These are phyloP conservation scores for Galbula dea DNA, from an alignment of 2,113 vertebrate genomes.

Conservation along the genomic window DNA sequence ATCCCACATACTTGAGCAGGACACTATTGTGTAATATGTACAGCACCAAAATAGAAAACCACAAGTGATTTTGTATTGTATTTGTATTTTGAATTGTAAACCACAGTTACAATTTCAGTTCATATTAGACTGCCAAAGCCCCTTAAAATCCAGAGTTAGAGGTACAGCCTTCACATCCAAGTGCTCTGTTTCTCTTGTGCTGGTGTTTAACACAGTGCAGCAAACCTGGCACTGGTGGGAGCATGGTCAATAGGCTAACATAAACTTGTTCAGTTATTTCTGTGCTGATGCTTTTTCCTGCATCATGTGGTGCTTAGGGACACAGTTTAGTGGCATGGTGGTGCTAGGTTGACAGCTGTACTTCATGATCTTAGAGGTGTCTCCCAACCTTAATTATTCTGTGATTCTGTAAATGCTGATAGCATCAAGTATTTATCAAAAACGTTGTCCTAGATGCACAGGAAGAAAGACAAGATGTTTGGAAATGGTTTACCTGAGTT, in stretches of 20 bases:
- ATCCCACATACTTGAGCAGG: background rate
- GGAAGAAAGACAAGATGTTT: background rate
- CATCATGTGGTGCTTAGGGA: too few species aligned
- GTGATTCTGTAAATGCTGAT: background rate
- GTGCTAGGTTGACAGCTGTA: too few species aligned
- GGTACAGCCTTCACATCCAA: background rate
- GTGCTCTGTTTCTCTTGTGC: background rate
- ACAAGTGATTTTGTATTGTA: too few species aligned
- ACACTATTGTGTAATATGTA: background rate
- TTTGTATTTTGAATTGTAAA: too few species aligned
- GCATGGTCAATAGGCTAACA: background rate
- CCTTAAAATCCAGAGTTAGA: background rate
- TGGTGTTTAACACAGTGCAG: rapidly evolving
- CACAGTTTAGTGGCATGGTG: too few species aligned
- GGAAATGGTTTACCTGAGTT: background rate
- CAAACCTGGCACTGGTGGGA: background rate
- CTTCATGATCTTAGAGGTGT: too few species aligned
- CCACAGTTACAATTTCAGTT: background rate
- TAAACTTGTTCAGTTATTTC: background rate
- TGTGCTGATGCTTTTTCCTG: background rate
- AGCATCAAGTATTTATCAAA: background rate
- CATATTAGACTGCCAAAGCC: background rate
- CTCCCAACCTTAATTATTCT: too few species aligned
- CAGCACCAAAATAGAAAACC: background rate
- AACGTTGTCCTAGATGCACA: background rate